Conservation (phyloP, 2,888 invertebrate species). For the Frankliniella fusca region DNA sequence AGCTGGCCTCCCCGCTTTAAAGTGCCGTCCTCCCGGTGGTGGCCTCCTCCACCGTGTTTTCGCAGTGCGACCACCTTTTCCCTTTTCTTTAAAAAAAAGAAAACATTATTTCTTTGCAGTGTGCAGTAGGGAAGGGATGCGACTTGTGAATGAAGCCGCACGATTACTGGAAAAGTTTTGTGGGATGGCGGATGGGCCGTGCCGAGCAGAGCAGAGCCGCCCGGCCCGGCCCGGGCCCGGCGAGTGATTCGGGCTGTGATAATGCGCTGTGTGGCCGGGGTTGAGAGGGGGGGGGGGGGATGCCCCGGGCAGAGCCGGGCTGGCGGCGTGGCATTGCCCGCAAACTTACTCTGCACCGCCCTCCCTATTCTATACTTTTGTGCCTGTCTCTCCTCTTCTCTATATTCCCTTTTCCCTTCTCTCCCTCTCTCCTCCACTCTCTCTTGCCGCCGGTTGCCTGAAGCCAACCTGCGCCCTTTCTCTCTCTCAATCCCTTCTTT, state of each 20-base stretch:
- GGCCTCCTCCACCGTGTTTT: too few relatives aligned
- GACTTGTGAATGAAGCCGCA: conserved; percentile 20
- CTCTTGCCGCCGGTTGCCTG: neutral
- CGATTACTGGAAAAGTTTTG: conserved; percentile 23
- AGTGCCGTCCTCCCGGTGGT: too few relatives aligned
- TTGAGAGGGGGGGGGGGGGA: too few relatives aligned
- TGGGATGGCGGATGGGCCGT: neutral
- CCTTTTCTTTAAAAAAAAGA: neutral
- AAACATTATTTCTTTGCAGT: neutral
- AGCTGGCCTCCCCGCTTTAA: too few relatives aligned
- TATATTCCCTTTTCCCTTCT: neutral
- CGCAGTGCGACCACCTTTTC: neutral
- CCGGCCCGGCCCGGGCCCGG: neutral
- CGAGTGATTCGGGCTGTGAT: conserved; percentile 17
- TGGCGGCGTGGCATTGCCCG: neutral
- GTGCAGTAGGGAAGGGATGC: neutral
- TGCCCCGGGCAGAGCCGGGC: neutral
- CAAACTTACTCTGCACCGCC: neutral
- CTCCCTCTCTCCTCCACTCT: neutral
- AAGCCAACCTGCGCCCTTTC: neutral
- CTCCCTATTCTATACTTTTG: neutral
- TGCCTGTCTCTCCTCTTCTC: neutral
- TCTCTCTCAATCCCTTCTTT: neutral
- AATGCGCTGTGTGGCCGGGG: neutral
- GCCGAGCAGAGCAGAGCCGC: neutral